phyloP scores from a whole-genome alignment of 37 sponge, comb jelly and placozoan genomes.

The Sycon ciliatum region DNA sequence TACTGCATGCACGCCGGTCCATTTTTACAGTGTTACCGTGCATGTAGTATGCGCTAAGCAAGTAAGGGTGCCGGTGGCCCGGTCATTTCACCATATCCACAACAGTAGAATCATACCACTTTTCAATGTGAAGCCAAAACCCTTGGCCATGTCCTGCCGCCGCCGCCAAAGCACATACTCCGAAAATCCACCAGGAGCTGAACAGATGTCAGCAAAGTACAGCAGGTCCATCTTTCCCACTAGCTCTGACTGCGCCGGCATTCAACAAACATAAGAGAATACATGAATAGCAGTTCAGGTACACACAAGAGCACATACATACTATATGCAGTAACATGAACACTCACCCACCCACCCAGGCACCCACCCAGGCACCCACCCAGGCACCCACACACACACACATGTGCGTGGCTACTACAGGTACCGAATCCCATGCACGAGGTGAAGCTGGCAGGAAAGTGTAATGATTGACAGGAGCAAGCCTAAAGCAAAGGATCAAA shows the following conservation, averaged over 20 bases:
- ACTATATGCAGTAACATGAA: background rate
- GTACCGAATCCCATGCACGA: slow-evolving; percentile 6
- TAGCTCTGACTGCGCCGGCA: slow-evolving; percentile 16
- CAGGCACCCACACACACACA: slow-evolving; percentile 13
- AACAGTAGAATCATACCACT: slow-evolving; percentile 28
- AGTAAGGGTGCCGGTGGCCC: too few species aligned
- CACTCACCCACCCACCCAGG: too few species aligned
- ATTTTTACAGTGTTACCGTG: too few species aligned
- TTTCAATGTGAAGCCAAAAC: slow-evolving; percentile 92
- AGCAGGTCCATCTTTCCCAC: slow-evolving; percentile 39
- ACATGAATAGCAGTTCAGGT: too few species aligned
- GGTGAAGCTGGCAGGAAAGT: too few species aligned
- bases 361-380: background rate
- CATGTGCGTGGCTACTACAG: background rate
- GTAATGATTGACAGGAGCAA: too few species aligned
- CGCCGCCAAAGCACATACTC: slow-evolving; percentile 90
- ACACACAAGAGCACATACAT: background rate
- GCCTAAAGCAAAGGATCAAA: too few species aligned
- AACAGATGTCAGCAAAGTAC: slow-evolving; percentile 96
- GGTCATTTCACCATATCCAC: too few species aligned
- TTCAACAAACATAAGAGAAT: background rate
- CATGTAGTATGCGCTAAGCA: too few species aligned
- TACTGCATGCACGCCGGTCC: too few species aligned
- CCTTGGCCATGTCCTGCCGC: slow-evolving; percentile 83
- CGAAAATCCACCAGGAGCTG: slow-evolving; percentile 99